Evolutionary conservation across 2,888 invertebrate genomes (phyloP), one percentile per base, ranked within the genome.

Genomic region (Erebia aethiops): DNA sequence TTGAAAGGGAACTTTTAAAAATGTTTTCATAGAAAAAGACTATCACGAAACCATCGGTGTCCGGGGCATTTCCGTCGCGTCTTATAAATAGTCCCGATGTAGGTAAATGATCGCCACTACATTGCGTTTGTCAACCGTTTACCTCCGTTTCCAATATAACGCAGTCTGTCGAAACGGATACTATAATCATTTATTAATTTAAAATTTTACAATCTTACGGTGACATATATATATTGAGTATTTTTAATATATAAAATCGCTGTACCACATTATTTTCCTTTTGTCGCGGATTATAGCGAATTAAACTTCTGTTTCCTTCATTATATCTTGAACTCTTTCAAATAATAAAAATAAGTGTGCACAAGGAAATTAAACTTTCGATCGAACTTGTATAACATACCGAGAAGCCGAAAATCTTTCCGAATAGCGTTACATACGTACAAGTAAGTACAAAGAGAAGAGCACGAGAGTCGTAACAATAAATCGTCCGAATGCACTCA

Each of bases 401-500:
- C 46, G n/a, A 65, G 65, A 56, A 65, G 18, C 56, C 54, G 57
- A 77, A 78, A 78, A 76, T 75, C 71, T 76, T 75, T 73, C 74
- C 72, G 74, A 77, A 83, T 80, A 79, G 83, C 84, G 84, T 81
- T 87, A 26, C 57, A 49, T 66, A 57, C 81, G 35, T 35, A n/a
- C n/a, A n/a, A n/a, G n/a, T n/a, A 35, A 35, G 35, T 35, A 82
- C 78, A 77, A 82, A 80, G 81, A 84, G 87, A 84, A 85, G 81
- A 82, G 78, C 79, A 77, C 77, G 81, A 82, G 82, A 82, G 84
- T 81, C 77, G 80, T 77, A 80, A 83, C 84, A 81, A 90, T 91
- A 91, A 91, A 92, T 91, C 87, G 82, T 84, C 79, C 72, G 82
- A 86, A 83, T 86, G 87, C 88, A 87, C 86, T 90, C 82, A 83